phyloP scores from a whole-genome alignment of 2,113 vertebrate genomes.

The Carlito syrichta region DNA sequence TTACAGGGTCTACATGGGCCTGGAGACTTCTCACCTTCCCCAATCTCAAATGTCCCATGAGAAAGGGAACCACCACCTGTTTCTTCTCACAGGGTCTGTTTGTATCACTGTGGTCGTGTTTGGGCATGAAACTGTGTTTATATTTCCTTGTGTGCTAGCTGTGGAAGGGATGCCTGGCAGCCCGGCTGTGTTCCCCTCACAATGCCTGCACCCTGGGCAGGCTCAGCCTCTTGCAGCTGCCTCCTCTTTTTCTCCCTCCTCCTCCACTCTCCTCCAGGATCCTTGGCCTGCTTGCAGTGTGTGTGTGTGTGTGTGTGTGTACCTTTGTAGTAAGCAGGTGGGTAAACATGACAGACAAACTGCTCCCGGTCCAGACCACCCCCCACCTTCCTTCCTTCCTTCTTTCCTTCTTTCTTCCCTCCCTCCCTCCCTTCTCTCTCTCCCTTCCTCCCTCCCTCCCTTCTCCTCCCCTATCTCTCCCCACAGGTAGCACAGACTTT shows the following conservation, averaged over 20 bases:
- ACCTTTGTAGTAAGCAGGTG: slow-evolving; percentile 23
- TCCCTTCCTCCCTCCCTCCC: background rate
- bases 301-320: slow-evolving; percentile 23
- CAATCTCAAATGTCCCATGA: slow-evolving; percentile 58
- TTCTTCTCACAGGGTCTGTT: slow-evolving; percentile 21
- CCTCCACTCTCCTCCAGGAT: slow-evolving; percentile 41
- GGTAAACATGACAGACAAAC: slow-evolving; percentile 35
- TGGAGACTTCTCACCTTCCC: background rate
- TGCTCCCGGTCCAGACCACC: slow-evolving; percentile 31
- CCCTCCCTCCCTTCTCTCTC: too few species aligned
- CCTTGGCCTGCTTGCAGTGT: slow-evolving; percentile 14
- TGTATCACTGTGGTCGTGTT: background rate
- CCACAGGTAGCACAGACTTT: slow-evolving; percentile 63
- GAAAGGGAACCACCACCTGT: slow-evolving; percentile 71
- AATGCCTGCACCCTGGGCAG: slow-evolving; percentile 38
- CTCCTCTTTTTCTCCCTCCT: slow-evolving; percentile 2
- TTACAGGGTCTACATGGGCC: slow-evolving; percentile 9
- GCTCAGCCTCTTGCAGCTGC: slow-evolving; percentile 46
- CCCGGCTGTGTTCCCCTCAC: background rate
- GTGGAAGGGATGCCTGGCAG: slow-evolving; percentile 30
- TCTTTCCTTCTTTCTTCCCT: background rate
- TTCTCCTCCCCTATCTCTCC: slow-evolving; percentile 8
- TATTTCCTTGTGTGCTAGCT: slow-evolving; percentile 23
- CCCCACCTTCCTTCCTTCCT: background rate
- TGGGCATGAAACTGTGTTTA: slow-evolving; percentile 2